Evolutionary conservation across 2,888 invertebrate genomes (phyloP).

Genomic region (Amphiduros pacificus): DNA sequence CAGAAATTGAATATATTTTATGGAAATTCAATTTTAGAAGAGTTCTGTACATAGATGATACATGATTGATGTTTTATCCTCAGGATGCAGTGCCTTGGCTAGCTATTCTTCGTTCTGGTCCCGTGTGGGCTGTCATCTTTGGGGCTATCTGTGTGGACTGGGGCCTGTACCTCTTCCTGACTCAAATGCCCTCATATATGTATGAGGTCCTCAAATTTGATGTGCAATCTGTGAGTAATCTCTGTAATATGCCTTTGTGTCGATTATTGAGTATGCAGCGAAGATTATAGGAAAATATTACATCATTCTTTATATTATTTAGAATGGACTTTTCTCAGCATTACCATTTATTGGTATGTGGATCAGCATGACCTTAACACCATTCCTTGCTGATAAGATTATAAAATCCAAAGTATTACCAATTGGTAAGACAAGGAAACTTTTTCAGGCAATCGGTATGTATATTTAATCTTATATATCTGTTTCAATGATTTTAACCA

Average conservation of each 20-base stretch:
- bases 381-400: too few species aligned
- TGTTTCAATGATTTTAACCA: too few species aligned
- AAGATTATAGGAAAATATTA: neutral
- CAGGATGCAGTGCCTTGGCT: constrained; percentile 64
- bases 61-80: too few species aligned
- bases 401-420: too few species aligned
- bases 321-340: constrained; percentile 24
- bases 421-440: too few species aligned
- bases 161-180: constrained; percentile 56
- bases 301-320: neutral
- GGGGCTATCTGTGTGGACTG: constrained; percentile 61
- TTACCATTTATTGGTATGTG: constrained; percentile 28
- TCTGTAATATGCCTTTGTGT: neutral
- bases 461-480: too few species aligned
- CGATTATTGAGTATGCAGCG: neutral
- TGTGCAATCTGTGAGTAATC: constrained; percentile 21
- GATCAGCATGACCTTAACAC: constrained; percentile 51
- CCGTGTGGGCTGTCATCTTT: constrained; percentile 59
- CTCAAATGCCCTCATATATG: constrained; percentile 47
- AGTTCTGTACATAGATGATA: too few species aligned
- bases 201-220: constrained; percentile 27
- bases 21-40: too few species aligned
- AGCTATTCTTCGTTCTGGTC: constrained; percentile 59
- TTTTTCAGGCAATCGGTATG: too few species aligned
- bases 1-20: too few species aligned